phyloP scores from a whole-genome alignment of 1,140 invertebrate genomes.

The Planococcus citri region DNA sequence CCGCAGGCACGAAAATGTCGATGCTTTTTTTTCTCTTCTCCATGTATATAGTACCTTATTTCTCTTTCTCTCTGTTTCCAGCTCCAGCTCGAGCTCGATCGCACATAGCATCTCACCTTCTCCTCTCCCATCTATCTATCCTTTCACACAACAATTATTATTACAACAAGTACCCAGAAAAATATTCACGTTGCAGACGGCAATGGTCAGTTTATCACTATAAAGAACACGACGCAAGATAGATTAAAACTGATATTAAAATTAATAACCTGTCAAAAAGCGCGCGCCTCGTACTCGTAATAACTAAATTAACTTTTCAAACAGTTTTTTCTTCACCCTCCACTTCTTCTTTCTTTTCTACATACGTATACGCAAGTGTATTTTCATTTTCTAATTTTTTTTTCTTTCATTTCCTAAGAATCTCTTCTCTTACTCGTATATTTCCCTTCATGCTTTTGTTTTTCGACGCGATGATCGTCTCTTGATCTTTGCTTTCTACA shows the following conservation, averaged over 20 bases:
- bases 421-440: no score
- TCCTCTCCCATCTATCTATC: no score
- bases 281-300: not conserved
- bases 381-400: no score
- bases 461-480: no score
- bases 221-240: not conserved
- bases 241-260: constrained; percentile 8
- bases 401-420: no score
- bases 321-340: not conserved
- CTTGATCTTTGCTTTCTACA: no score
- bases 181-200: constrained; percentile 2
- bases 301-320: constrained; percentile 8
- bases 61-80: no score
- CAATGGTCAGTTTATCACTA: not conserved
- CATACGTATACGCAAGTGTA: no score
- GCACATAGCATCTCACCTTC: not conserved
- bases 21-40: not conserved
- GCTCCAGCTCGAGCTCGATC: no score
- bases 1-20: not conserved
- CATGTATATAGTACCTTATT: no score
- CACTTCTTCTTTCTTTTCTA: no score
- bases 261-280: constrained; percentile 7
- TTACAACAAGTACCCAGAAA: not conserved
- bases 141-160: not conserved
- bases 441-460: no score